Base-by-base conservation (phyloP, 2,888 invertebrate genomes). In the Ophioninae sp. region DNA sequence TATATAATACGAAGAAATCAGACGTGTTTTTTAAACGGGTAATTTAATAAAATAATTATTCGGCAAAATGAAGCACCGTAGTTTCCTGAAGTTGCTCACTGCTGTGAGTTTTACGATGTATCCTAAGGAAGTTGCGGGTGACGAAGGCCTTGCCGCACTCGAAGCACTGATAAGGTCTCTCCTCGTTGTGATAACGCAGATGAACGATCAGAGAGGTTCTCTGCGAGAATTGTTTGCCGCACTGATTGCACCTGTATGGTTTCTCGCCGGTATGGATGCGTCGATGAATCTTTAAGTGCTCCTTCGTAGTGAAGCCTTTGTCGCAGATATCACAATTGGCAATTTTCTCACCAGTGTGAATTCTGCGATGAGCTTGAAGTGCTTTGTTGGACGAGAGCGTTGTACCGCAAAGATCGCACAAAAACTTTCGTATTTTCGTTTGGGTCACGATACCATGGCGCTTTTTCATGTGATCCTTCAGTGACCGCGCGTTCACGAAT, bases 201-300 rank as follows among this genome's bases (percentile, higher is more conserved):
- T 92, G 92, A 68, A 91, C 79, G 1, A 90, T 89, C 65, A 92
- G 85, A 0, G 91, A 89, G 0, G 91, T 90, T 39, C 91, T 87
- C 70, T 93, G 93, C 0, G 92, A 86, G 82, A 92, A 93, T 44
- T 89, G 85, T 81, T 90, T 89, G n/a, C 89, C 90, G 78, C 93
- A 92, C n/a, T 89, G 87, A 44, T 87, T 79, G 64, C 93, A 92
- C n/a, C 86, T 82, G 70, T 92, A 87, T 2, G 92, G 91, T 75
- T 89, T 90, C n/a, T 91, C 91, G 0, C 91, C 91, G 0, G 91
- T 91, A 79, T 91, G 91, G 56, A 85, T 89, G 0, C 92, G 86
- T n/a, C 86, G 87, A 80, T 92, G 92, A 20, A 91, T 86, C 21
- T 83, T 88, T 0, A 92, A 82, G 59, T 89, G 88, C 41, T 90